These are phyloP conservation scores for Cryptotis parvus DNA, from an alignment of 2,113 vertebrate genomes.

Conservation along the genomic window DNA sequence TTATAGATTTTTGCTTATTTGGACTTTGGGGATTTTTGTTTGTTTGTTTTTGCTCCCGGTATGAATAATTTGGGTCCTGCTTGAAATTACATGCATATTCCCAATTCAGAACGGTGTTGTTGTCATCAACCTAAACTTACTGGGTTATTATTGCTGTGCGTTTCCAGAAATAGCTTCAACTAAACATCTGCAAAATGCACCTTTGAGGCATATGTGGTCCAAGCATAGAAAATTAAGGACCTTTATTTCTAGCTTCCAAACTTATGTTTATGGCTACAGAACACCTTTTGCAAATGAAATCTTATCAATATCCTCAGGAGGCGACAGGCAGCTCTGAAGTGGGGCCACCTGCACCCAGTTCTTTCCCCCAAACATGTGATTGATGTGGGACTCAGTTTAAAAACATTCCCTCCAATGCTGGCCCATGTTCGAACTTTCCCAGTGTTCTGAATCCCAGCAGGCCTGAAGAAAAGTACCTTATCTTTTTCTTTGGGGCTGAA, in stretches of 20 bases:
- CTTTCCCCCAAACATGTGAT: background rate
- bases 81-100: background rate
- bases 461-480: background rate
- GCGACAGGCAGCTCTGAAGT: background rate
- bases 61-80: background rate
- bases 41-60: background rate
- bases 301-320: background rate
- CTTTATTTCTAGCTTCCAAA: background rate
- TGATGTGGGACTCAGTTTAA: background rate
- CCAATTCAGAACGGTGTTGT: background rate
- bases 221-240: constrained; percentile 86
- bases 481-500: constrained; percentile 61
- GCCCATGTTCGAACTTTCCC: constrained; percentile 80
- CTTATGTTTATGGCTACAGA: background rate
- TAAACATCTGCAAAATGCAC: constrained; percentile 88
- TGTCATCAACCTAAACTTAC: constrained; percentile 87
- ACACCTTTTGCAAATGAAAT: background rate
- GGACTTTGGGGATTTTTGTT: background rate
- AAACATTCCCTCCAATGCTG: background rate
- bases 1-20: too few species aligned
- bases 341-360: background rate
- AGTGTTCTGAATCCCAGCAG: constrained; percentile 73
- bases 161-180: constrained; percentile 91
- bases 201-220: constrained; percentile 88
- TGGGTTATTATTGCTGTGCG: constrained; percentile 84